Evolutionary conservation across 2,888 invertebrate genomes (phyloP).

Genomic region (Drosophila prostipennis): DNA sequence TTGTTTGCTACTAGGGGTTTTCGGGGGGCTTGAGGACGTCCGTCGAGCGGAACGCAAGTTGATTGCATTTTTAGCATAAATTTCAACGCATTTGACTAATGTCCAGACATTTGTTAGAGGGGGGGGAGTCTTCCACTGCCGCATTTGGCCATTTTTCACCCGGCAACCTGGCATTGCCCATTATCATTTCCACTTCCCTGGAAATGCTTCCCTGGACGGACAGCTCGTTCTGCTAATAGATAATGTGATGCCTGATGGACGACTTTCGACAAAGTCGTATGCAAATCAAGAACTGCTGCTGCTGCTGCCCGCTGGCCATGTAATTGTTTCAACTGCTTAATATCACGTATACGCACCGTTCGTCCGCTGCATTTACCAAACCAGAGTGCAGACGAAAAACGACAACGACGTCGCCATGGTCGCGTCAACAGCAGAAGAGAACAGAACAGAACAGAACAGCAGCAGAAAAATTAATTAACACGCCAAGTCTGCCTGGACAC

Average conservation of each 20-base stretch:
- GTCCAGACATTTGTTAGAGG: constrained; percentile 69
- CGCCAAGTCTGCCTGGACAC: constrained; percentile 45
- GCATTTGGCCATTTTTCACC: constrained; percentile 56
- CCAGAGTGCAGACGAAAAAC: neutral
- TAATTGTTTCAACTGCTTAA: constrained; percentile 50
- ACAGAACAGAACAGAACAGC: constrained; percentile 37
- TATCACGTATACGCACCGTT: constrained; percentile 66
- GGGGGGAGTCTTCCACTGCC: constrained; percentile 28
- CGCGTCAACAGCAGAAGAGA: constrained; percentile 38
- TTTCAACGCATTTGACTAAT: constrained; percentile 79
- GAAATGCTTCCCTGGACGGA: constrained; percentile 14
- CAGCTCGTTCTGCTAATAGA: constrained; percentile 49
- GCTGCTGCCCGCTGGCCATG: constrained; percentile 45
- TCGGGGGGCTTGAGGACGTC: constrained; percentile 18
- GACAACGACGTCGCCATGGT: neutral
- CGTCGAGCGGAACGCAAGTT: constrained; percentile 68
- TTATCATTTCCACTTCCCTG: constrained; percentile 39
- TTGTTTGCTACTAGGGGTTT: neutral
- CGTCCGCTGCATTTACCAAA: constrained; percentile 11
- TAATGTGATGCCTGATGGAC: constrained; percentile 44
- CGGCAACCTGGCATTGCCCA: constrained; percentile 29
- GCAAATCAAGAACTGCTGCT: constrained; percentile 46
- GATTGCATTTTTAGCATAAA: constrained; percentile 79
- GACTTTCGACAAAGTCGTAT: constrained; percentile 44
- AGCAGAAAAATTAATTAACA: constrained; percentile 63